phyloP scores from a whole-genome alignment of 2,888 invertebrate species.

The Ophion ventricosus region DNA sequence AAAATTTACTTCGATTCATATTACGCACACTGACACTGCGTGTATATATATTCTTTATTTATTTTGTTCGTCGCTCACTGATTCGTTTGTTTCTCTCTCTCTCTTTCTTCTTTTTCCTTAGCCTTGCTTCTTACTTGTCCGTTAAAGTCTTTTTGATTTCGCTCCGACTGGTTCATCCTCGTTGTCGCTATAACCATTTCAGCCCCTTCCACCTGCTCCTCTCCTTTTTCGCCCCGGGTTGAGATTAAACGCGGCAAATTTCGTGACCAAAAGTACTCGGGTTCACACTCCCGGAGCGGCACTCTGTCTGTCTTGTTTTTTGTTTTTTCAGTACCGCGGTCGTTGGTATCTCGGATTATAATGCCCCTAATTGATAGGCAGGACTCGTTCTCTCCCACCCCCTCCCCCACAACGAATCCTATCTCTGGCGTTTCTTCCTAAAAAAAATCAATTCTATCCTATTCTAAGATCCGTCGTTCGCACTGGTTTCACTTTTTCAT shows the following conservation, averaged over 20 bases:
- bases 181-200: background rate
- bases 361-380: constrained; percentile 82
- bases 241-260: background rate
- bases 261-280: background rate
- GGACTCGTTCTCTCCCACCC: constrained; percentile 73
- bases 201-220: background rate
- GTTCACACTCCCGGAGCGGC: background rate
- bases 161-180: constrained; percentile 69
- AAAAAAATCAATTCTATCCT: constrained; percentile 55
- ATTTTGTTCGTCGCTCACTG: constrained; percentile 75
- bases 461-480: constrained; percentile 30
- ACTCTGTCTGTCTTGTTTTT: constrained; percentile 14
- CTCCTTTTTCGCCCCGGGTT: background rate
- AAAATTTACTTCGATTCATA: constrained; percentile 57
- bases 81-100: constrained; percentile 62
- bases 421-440: constrained; percentile 76
- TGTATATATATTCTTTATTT: constrained; percentile 64
- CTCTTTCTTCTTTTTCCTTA: constrained; percentile 41
- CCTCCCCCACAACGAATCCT: constrained; percentile 79
- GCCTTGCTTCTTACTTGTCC: constrained; percentile 66
- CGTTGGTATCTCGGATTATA: constrained; percentile 66
- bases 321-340: background rate
- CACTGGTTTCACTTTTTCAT: background rate
- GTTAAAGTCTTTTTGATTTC: constrained; percentile 75
- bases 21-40: constrained; percentile 49